Base-by-base conservation (phyloP, 2,797 vertebrate genomes). In the Micromesistius poutassou region DNA sequence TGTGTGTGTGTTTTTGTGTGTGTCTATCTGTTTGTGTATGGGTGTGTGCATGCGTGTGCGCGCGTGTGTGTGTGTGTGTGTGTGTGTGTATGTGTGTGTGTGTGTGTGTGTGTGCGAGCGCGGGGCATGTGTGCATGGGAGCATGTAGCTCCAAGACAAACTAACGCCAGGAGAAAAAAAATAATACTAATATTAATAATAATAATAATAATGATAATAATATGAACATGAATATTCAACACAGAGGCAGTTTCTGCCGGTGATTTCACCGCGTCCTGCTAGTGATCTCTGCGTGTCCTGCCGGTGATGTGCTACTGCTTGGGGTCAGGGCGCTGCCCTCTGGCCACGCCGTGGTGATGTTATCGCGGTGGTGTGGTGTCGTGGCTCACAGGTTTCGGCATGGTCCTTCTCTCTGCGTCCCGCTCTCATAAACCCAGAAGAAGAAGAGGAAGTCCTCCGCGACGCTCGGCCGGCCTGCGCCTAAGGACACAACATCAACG, bases 91-190 rank as follows among this genome's bases (percentile, higher is more conserved):
- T 50, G 42, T 40, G n/a, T 71, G 62, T 62, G 50, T 75, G 74
- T 66, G 74, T 62, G 50, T 66, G 50, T 62, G 74, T 66, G 3
- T 35, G 74, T 66, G 19, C n/a, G n/a, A n/a, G n/a, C n/a, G n/a
- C n/a, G n/a, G n/a, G n/a, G 42, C 42, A 16, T 46, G 36, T 10
- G 36, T 38, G 36, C 13, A 3, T 42, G 40, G 10, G 14, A 13
- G 46, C 46, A 46, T 13, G 10, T 25, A 30, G 30, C 35, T 13
- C 25, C 12, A 55, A 28, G 9, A 33, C 70, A 71, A 25, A 35
- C 55, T 8, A 62, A 62, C 1, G 55, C 6, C n/a, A 62, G 55
- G 16, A 25, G 55, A 50, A 5, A 19, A n/a, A 14, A 14, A 46
- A 50, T 19, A 50, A 35, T 35, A 5, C 5, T 35, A 35, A 35